Evolutionary conservation across 2,797 vertebrate genomes (phyloP).

Genomic region (Centropyge bicolor): DNA sequence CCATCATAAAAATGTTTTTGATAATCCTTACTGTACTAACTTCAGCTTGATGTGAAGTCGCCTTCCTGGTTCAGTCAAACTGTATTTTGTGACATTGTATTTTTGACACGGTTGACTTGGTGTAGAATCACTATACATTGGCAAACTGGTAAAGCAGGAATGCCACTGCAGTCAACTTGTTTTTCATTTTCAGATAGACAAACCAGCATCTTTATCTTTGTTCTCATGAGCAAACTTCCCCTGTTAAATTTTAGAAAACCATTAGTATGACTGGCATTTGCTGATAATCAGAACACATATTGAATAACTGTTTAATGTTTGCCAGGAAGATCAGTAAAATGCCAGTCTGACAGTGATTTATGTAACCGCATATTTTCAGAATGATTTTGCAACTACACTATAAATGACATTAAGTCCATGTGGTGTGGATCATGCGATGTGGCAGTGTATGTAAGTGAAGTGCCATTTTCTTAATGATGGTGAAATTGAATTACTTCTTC

Average conservation of each 20-base stretch:
- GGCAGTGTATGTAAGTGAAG: not conserved
- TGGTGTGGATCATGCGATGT: not conserved
- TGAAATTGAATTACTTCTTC: not conserved
- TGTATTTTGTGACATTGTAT: not conserved
- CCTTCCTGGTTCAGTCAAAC: not conserved
- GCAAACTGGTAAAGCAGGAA: slow-evolving; percentile 13
- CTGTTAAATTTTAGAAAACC: not conserved
- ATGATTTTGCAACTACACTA: not conserved
- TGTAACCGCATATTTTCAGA: not conserved
- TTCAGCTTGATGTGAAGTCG: not conserved
- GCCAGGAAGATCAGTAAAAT: not conserved
- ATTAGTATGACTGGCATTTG: not conserved
- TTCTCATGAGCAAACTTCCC: slow-evolving; percentile 4
- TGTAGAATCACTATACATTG: not conserved
- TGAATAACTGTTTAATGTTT: not conserved
- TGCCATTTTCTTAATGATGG: not conserved
- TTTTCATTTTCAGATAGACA: not conserved
- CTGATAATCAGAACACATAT: not conserved
- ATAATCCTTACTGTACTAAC: not conserved
- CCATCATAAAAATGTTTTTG: not conserved
- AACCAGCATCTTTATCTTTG: slow-evolving; percentile 4
- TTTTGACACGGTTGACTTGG: not conserved
- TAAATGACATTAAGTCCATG: not conserved
- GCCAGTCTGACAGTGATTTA: not conserved
- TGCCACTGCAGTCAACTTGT: not conserved